A percentile compares a stretch with the other conserved stretches of the same genome.
These are phyloP conservation scores for Rhinopomastus cyanomelas DNA, from an alignment of 2,113 vertebrate species.

Conservation along the genomic window DNA sequence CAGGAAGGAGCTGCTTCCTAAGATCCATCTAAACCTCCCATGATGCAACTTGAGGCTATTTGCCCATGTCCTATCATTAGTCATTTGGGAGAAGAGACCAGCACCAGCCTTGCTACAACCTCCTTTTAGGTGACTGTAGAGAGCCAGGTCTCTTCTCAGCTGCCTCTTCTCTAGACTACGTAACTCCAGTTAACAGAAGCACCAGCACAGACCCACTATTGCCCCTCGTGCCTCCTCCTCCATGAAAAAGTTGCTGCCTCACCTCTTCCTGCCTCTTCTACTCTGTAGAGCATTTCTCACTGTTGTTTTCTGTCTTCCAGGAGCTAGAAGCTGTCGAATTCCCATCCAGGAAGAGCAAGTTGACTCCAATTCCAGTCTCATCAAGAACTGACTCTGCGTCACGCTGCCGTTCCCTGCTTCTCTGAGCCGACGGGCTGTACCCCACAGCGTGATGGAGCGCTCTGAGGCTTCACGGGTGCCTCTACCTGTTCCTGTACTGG, in stretches of 20 bases:
- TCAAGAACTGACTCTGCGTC: constrained; percentile 53
- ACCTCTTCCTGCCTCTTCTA: not conserved
- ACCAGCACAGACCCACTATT: not conserved
- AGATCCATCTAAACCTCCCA: no score
- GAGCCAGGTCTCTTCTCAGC: no score
- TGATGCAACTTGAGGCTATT: no score
- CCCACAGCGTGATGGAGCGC: not conserved
- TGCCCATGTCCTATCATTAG: no score
- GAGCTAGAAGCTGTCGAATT: constrained; percentile 16
- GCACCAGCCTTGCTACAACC: no score
- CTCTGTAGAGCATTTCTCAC: not conserved
- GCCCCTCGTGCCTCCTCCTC: not conserved
- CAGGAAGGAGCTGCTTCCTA: no score
- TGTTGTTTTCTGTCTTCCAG: constrained; percentile 36
- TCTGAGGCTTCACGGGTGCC: not conserved
- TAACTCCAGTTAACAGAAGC: no score
- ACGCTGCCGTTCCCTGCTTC: fast-evolving
- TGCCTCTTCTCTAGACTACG: no score
- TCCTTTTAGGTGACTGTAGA: no score
- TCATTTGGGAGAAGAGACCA: no score
- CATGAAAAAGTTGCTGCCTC: not conserved
- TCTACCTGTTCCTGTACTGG: not conserved
- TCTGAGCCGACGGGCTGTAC: not conserved
- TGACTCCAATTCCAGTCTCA: constrained; percentile 52
- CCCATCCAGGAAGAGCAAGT: constrained; percentile 78